A percentile compares a stretch with the other conserved stretches of the same genome.
These are phyloP conservation scores for Mungos mungo DNA, from an alignment of 2,113 vertebrate species.

Conservation along the genomic window DNA sequence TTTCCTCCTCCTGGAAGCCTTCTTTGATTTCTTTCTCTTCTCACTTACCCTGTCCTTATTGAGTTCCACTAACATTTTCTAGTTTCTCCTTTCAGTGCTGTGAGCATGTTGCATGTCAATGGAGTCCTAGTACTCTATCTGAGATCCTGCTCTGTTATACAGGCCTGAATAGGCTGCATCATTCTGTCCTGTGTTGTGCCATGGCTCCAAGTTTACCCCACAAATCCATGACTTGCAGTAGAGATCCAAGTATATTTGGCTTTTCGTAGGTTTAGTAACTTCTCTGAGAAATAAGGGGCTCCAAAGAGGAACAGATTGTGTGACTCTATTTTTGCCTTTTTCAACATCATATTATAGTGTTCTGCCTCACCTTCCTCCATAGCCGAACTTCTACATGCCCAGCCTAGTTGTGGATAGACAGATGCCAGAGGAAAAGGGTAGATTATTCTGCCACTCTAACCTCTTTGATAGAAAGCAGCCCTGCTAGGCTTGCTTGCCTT, in stretches of 20 bases:
- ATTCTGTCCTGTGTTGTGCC: background rate
- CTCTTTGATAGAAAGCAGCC: background rate
- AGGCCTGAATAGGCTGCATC: background rate
- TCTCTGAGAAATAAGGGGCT: background rate
- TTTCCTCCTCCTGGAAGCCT: background rate
- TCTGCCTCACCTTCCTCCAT: background rate
- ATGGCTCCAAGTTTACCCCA: background rate
- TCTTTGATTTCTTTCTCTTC: background rate
- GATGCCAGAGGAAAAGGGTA: background rate
- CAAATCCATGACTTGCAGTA: background rate
- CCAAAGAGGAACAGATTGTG: background rate
- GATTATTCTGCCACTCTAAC: background rate
- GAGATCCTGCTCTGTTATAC: rapidly evolving
- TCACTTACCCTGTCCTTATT: background rate
- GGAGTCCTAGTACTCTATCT: rapidly evolving
- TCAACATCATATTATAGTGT: background rate
- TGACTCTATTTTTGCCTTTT: background rate
- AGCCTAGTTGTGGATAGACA: background rate
- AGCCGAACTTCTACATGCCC: background rate
- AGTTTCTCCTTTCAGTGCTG: background rate
- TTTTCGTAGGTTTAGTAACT: background rate
- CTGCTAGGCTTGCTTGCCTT: background rate
- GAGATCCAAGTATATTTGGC: background rate
- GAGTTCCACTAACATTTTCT: background rate
- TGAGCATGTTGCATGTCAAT: background rate